Base-by-base conservation (phyloP, 2,888 invertebrate species). In the Strigamia crassipes region DNA sequence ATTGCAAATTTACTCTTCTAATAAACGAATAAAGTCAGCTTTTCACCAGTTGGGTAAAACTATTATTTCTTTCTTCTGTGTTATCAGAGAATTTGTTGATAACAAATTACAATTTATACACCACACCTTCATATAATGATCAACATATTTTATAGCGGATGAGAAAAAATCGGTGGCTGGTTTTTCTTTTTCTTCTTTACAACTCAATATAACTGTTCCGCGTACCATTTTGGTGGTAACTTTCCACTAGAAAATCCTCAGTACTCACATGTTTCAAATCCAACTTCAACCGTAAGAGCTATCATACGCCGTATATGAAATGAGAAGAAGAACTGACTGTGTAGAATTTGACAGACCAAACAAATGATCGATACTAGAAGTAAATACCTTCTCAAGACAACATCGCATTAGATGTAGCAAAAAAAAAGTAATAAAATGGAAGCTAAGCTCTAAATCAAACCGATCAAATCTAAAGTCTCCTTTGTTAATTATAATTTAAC, bases 291-390 rank as follows among this genome's bases (percentile, higher is more conserved):
- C 13, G 73, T 27, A 5, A 12, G 12, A 31, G 31, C 13, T 73
- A 27, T 27, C 31, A 13, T 56, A 15, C 2, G 15, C 12, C 23
- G 23, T 73, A 73, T 27, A 31, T 31, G 73, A 31, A 73, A 73
- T 73, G n/a, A 73, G 31, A 73, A 31, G 27, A 61, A 4, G 61
- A 73, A 31, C 31, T 73, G 73, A 27, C 12, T 27, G 73, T 73
- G 31, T 27, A 66, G 66, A 23, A 66, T 23, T 66, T 66, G 66
- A 66, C 66, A 66, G 66, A 51, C 66, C 66, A 66, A 23, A 73
- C 73, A 27, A 73, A 73, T 73, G 73, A 73, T 73, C 73, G 27
- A 73, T 73, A 73, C 15, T 73, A 27, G 12, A 23, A 73, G 23
- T n/a, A 31, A 27, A 12, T 73, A 38, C 13, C 12, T 73, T 13